phyloP scores from a whole-genome alignment of 2,888 invertebrate species.

The Drosophila borealis region DNA sequence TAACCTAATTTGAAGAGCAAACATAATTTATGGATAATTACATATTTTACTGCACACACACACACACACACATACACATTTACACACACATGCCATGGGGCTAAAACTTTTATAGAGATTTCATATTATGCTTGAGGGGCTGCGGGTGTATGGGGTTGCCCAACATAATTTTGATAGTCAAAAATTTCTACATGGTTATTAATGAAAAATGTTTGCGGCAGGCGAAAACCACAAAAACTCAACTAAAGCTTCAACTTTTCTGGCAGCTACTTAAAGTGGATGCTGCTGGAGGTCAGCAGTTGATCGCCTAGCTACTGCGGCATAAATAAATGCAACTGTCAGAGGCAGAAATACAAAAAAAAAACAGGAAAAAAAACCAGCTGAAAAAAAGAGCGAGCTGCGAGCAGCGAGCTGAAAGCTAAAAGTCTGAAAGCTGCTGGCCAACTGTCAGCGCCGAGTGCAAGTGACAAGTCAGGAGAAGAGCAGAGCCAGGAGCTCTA shows the following conservation, averaged over 20 bases:
- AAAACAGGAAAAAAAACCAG: not conserved
- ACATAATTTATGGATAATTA: constrained; percentile 68
- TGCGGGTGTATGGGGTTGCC: not conserved
- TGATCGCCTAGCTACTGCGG: constrained; percentile 17
- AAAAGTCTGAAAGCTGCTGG: constrained; percentile 65
- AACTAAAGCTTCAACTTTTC: constrained; percentile 16
- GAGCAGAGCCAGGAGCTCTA: constrained; percentile 15
- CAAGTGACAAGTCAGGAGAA: constrained; percentile 66
- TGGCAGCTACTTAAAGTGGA: constrained; percentile 27
- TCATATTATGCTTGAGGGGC: not conserved
- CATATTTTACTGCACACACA: constrained; percentile 48
- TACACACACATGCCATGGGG: constrained; percentile 1
- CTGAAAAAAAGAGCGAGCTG: not conserved
- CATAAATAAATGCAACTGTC: constrained; percentile 74
- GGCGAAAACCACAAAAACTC: constrained; percentile 6
- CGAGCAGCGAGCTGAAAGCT: constrained; percentile 35
- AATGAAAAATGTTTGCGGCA: constrained; percentile 37
- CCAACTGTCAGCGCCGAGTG: constrained; percentile 71
- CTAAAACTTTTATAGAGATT: constrained; percentile 21
- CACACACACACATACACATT: constrained; percentile 7
- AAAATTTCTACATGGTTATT: constrained; percentile 17
- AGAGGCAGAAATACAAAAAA: constrained; percentile 45
- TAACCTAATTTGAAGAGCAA: constrained; percentile 49
- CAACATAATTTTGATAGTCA: constrained; percentile 21
- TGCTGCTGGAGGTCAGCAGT: constrained; percentile 20